Base-by-base conservation (phyloP, 2,113 vertebrate genomes). In the Malurus elegans region DNA sequence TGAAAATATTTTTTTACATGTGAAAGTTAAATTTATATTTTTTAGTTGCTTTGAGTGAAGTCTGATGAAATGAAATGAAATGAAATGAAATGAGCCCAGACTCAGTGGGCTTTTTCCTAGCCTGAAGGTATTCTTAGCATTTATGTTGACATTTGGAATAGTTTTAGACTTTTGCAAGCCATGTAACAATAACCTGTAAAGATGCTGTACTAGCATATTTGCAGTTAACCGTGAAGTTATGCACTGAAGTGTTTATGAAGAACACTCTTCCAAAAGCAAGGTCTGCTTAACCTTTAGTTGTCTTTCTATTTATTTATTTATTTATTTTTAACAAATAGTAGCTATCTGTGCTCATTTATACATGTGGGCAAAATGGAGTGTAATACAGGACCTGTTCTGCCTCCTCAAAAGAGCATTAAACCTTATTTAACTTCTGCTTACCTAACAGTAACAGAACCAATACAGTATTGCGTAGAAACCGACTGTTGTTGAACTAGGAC, bases 61-160 rank as follows among this genome's bases (percentile, higher is more conserved):
- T 71, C 14, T 90, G 44, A 88, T 92, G 57, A 84, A 86, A 92
- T 93, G 58, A 82, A 92, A 66, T 82, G 53, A 79, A 88, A 69
- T 69, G 25, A 10, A 92, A 83, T 92, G 12, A 86, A 87, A 89
- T 69, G 48, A 94, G 66, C 36, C 23, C 24, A n/a, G 32, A 44
- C 51, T 90, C 32, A 40, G n/a, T 58, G 67, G 18, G 3, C 3
- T 53, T 92, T 96, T 73, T 93, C 80, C 57, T 90, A 88, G 66
- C 47, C 69, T 80, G 26, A 61, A 94, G 79, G 32, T 79, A 57
- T 71, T 67, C 89, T 93, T 87, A 88, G 72, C 82, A 95, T 94
- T 93, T 97, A 42, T 93, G n/a, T 76, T 95, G 71, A 95, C 58
- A 92, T 93, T 95, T 97, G 66, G 60, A 94, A 94, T 56, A 51